Conservation (phyloP, 2,797 vertebrate genomes). For the Anabacerthia variegaticeps region DNA sequence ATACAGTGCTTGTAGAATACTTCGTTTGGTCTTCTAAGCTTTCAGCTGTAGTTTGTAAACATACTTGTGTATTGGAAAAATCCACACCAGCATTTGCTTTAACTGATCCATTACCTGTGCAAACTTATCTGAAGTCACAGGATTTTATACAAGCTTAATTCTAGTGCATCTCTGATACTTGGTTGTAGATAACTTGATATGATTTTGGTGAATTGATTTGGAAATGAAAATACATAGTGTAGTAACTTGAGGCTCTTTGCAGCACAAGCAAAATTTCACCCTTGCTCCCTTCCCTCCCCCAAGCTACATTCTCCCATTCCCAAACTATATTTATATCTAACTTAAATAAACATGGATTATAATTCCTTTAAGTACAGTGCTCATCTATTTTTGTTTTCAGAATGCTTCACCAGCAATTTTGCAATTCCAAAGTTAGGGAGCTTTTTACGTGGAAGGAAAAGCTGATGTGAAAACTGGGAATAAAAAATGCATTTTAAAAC, state of each 20-base stretch:
- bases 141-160: background rate
- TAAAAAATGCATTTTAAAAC: background rate
- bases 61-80: background rate
- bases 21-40: background rate
- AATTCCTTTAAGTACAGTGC: constrained; percentile 4
- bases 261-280: background rate
- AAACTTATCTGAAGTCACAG: background rate
- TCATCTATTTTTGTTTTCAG: constrained; percentile 46
- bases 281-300: background rate
- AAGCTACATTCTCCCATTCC: background rate
- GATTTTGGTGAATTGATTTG: background rate
- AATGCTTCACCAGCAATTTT: background rate
- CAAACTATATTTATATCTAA: constrained; percentile 23
- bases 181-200: background rate
- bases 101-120: background rate
- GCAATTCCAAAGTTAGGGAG: background rate
- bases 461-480: background rate
- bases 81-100: background rate
- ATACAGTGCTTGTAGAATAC: background rate
- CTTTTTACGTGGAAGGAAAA: background rate
- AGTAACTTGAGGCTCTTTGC: background rate
- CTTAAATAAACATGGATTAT: constrained; percentile 44
- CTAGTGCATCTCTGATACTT: background rate
- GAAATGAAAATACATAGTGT: background rate
- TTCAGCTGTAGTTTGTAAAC: background rate